Conservation (phyloP, 1,140 invertebrate genomes). For the Calliphora vicina region DNA sequence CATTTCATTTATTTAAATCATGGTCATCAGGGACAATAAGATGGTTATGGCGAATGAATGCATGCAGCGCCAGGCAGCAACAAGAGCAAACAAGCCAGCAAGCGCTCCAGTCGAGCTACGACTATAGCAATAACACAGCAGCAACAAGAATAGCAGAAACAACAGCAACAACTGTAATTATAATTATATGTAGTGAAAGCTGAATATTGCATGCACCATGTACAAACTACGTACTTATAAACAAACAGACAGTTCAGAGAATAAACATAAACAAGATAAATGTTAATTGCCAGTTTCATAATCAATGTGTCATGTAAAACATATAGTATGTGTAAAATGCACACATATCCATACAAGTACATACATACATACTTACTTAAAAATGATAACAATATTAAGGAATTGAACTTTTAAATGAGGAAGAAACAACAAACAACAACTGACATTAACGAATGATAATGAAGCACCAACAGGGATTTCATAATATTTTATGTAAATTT, state of each 20-base stretch:
- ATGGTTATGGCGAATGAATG: background rate
- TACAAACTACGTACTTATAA: background rate
- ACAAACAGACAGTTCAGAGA: background rate
- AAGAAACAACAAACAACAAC: background rate
- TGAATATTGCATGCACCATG: background rate
- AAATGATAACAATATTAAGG: background rate
- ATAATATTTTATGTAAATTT: background rate
- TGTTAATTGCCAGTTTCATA: constrained; percentile 16
- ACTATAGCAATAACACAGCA: background rate
- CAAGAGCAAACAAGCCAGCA: background rate
- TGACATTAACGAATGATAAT: background rate
- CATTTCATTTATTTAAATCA: constrained; percentile 3
- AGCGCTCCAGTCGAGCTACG: background rate
- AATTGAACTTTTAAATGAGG: background rate
- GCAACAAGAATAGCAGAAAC: too few relatives aligned
- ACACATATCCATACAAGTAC: background rate
- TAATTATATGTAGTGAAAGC: background rate
- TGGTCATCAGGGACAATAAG: constrained; percentile 12
- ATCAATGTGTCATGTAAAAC: constrained; percentile 16
- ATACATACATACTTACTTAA: background rate
- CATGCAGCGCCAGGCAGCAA: background rate
- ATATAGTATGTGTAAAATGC: background rate
- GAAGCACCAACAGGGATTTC: background rate
- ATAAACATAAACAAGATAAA: constrained; percentile 3
- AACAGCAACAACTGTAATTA: background rate